Evolutionary conservation across 2,113 vertebrate species (phyloP).

Genomic region (Pteropus alecto): DNA sequence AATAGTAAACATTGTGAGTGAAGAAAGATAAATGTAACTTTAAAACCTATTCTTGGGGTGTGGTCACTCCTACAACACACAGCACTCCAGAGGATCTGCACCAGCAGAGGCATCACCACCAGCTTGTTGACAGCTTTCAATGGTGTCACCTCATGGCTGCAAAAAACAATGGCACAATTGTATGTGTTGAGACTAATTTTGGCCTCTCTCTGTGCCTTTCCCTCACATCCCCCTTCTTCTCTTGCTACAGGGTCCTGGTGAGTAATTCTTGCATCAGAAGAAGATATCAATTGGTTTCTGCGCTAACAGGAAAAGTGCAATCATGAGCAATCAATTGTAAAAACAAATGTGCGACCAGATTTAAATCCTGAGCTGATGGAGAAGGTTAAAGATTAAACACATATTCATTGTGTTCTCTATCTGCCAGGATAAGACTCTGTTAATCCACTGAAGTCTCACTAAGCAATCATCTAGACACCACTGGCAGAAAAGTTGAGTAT

Average conservation of each 20-base stretch:
- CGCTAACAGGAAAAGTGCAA: not conserved
- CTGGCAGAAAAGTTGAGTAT: not conserved
- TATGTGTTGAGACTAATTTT: not conserved
- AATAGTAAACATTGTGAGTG: not conserved
- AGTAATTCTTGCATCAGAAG: not conserved
- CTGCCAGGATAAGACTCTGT: not conserved
- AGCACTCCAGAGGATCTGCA: no score
- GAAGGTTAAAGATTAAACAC: not conserved
- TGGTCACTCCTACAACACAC: fast-evolving
- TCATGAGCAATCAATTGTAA: not conserved
- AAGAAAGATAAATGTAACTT: not conserved
- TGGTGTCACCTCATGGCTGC: not conserved
- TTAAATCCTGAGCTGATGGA: not conserved
- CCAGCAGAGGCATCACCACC: no score
- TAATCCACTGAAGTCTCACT: not conserved
- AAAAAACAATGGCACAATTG: not conserved
- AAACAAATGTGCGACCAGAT: not conserved
- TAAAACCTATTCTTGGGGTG: not conserved
- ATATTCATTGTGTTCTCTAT: not conserved
- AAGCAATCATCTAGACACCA: not conserved
- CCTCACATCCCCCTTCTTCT: no score
- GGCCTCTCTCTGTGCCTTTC: not conserved
- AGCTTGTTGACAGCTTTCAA: not conserved
- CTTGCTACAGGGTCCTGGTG: not conserved
- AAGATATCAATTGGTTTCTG: not conserved